Conservation (phyloP, 2,797 vertebrate genomes). For the Rhyacichthys aspro region DNA sequence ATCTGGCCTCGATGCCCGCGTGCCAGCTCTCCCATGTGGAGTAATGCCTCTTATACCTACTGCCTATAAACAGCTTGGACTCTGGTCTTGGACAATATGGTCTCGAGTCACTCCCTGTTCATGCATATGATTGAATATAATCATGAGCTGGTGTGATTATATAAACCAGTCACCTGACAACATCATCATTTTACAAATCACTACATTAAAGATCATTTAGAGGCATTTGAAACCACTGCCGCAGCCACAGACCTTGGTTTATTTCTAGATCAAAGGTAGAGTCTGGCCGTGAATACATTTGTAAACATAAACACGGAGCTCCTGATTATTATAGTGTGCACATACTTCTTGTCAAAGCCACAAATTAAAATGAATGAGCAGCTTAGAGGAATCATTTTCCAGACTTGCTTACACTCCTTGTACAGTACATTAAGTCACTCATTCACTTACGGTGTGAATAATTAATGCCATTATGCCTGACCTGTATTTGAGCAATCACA, state of each 20-base stretch:
- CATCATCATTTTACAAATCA: slow-evolving; percentile 8
- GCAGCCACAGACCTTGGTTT: not conserved
- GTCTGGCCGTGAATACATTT: slow-evolving; percentile 20
- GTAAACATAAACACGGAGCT: slow-evolving; percentile 13
- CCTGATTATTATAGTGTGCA: slow-evolving; percentile 7
- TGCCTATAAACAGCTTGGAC: slow-evolving; percentile 68
- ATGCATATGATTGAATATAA: slow-evolving; percentile 47
- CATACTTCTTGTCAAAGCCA: slow-evolving; percentile 28
- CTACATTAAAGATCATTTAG: slow-evolving; percentile 18
- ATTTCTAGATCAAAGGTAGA: slow-evolving; percentile 1
- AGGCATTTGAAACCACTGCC: slow-evolving; percentile 8
- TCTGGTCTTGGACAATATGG: slow-evolving; percentile 68
- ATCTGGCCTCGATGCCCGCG: slow-evolving; percentile 58
- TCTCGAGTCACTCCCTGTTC: slow-evolving; percentile 50
- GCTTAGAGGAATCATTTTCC: slow-evolving; percentile 30
- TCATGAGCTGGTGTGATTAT: slow-evolving; percentile 45
- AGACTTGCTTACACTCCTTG: slow-evolving; percentile 18
- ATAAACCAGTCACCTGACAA: slow-evolving; percentile 43
- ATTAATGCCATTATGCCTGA: slow-evolving; percentile 58
- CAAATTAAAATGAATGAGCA: slow-evolving; percentile 37
- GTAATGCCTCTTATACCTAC: slow-evolving; percentile 71
- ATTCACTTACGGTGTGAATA: slow-evolving; percentile 58
- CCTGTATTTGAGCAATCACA: slow-evolving; percentile 51
- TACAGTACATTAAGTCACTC: slow-evolving; percentile 42
- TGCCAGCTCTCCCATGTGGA: slow-evolving; percentile 73